Base-by-base conservation (phyloP, 2,113 vertebrate genomes). In the Muscicapa adusta region DNA sequence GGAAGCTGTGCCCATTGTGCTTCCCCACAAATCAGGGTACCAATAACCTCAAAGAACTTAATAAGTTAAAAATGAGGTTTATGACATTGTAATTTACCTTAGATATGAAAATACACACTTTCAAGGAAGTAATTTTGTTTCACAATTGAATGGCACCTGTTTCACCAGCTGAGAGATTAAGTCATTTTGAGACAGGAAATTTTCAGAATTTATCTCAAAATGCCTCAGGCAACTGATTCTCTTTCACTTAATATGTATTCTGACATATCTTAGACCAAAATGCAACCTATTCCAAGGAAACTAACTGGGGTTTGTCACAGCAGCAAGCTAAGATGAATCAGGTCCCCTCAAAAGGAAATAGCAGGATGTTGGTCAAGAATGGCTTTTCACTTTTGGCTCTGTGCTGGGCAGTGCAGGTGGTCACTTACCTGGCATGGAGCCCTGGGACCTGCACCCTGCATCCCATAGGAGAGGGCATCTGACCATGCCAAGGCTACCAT, bases 401-500 rank as follows among this genome's bases (percentile, higher is more conserved):
- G 26, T n/a, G 6, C n/a, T 60, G 43, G 8, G 10, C 10, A 45
- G 9, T 31, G 5, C 18, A 53, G 15, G 19, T 9, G 5, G 2
- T 16, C 5, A 6, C 0, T 0, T 8, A 10, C 25, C 12, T 19
- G 1, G 1, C 1, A 4, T 2, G 18, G 34, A 66, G 13, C 7
- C 22, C 1, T 0, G 1, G 36, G 14, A 61, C 8, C 16, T 56
- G 15, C 18, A 29, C 5, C 8, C 14, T 58, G 15, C 15, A 29
- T 5, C 3, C 3, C 17, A 43, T 10, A 50, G 28, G 5, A 1
- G 1, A 60, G 18, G 14, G 3, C 14, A 43, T 11, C 20, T 31
- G 9, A 10, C 6, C 4, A 2, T 18, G 24, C 0, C 1, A 19
- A 68, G 3, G 3, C 9, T 51, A 5, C 40, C 3, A 22, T 0